A percentile compares a stretch with the other conserved stretches of the same genome.
These are phyloP conservation scores for Schizopygopsis pylzovi DNA, from an alignment of 2,797 vertebrate genomes.

Conservation along the genomic window DNA sequence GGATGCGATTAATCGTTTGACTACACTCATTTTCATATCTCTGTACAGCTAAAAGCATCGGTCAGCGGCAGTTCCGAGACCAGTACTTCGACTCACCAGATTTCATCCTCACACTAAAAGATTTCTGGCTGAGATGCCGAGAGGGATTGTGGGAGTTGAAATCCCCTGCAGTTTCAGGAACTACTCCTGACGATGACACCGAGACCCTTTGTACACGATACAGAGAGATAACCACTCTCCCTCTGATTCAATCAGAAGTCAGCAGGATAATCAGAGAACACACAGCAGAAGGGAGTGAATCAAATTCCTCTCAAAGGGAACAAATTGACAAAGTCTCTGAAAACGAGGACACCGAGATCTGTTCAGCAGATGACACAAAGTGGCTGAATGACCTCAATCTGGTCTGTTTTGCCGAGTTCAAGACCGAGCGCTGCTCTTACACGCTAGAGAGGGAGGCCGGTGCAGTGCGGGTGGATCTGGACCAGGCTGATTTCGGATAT, in stretches of 20 bases:
- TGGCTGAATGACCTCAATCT: constrained; percentile 73
- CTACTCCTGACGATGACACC: constrained; percentile 45
- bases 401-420: constrained; percentile 77
- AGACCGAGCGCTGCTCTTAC: constrained; percentile 75
- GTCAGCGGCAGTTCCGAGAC: constrained; percentile 74
- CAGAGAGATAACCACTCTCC: constrained; percentile 76
- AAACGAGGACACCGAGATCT: constrained; percentile 18
- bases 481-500: constrained; percentile 81
- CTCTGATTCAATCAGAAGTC: constrained; percentile 74
- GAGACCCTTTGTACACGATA: constrained; percentile 73
- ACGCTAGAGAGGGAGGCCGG: constrained; percentile 62
- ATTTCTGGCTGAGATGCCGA: constrained; percentile 80
- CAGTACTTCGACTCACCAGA: constrained; percentile 78
- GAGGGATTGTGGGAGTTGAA: constrained; percentile 81
- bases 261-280: constrained; percentile 64
- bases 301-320: constrained; percentile 36
- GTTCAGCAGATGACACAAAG: constrained; percentile 51
- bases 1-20: no score
- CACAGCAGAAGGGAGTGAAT: constrained; percentile 15
- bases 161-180: constrained; percentile 61
- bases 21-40: background rate
- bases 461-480: constrained; percentile 76
- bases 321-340: constrained; percentile 26
- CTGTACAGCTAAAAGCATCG: constrained; percentile 67
- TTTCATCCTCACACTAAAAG: constrained; percentile 75